These are phyloP conservation scores for Drosophila sproati DNA, from an alignment of 1,140 invertebrate species.

Conservation along the genomic window DNA sequence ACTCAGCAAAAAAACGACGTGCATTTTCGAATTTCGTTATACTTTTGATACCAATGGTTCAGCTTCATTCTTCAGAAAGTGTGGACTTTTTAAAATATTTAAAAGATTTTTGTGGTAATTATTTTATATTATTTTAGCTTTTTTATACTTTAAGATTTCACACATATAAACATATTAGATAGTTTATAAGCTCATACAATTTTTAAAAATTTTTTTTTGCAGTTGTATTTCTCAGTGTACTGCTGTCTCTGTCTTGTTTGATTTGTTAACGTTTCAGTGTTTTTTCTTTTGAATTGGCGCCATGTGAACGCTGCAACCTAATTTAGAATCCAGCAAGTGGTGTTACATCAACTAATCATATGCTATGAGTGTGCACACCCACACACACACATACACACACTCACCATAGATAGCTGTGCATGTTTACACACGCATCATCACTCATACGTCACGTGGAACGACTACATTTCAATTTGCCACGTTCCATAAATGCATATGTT, in stretches of 20 bases:
- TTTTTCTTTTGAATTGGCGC: constrained; percentile 61
- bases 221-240: neutral
- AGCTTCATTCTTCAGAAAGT: too few relatives aligned
- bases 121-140: too few relatives aligned
- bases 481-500: neutral
- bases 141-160: too few relatives aligned
- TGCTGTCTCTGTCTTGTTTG: constrained; percentile 37
- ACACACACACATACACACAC: neutral
- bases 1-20: too few relatives aligned
- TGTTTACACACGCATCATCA: constrained; percentile 73
- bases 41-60: too few relatives aligned
- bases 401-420: neutral
- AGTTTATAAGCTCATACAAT: too few relatives aligned
- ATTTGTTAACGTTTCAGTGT: constrained; percentile 47
- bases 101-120: too few relatives aligned
- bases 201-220: too few relatives aligned
- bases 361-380: constrained; percentile 51
- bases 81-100: too few relatives aligned
- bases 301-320: constrained; percentile 67
- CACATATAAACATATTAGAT: too few relatives aligned
- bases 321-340: constrained; percentile 70
- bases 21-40: too few relatives aligned
- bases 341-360: constrained; percentile 71
- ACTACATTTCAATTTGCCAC: constrained; percentile 67
- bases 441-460: constrained; percentile 78